Conservation (phyloP, 1,140 invertebrate species). For the Metopolophium dirhodum region DNA sequence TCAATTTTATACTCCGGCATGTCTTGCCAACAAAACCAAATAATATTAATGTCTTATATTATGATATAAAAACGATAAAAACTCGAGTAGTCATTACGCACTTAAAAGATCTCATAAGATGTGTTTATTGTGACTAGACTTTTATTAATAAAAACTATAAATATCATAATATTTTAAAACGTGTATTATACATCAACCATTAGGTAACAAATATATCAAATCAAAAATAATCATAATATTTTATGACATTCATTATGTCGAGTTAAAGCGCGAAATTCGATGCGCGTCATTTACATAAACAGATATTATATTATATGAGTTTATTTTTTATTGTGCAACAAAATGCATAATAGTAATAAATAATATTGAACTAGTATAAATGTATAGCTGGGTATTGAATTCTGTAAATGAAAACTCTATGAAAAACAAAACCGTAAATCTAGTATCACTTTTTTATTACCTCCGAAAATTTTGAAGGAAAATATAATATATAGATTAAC, state of each 20-base stretch:
- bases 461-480: not conserved
- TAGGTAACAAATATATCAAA: no score
- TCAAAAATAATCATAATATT: not conserved
- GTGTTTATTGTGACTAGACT: no score
- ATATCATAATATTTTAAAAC: no score
- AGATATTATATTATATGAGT: not conserved
- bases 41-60: no score
- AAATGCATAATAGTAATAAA: not conserved
- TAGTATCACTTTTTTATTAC: not conserved
- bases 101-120: no score
- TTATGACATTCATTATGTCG: not conserved
- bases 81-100: no score
- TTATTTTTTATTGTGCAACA: not conserved
- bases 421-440: not conserved
- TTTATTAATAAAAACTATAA: no score
- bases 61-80: no score
- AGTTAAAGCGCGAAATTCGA: not conserved
- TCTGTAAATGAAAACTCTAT: not conserved
- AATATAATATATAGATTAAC: constrained; percentile 4
- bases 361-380: not conserved
- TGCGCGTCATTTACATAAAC: not conserved
- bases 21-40: no score
- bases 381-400: not conserved
- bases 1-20: no score
- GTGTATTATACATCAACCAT: no score